A percentile compares a stretch with the other conserved stretches of the same genome.
phyloP scores from a whole-genome alignment of 2,113 vertebrate species.

The Tetrao urogallus region DNA sequence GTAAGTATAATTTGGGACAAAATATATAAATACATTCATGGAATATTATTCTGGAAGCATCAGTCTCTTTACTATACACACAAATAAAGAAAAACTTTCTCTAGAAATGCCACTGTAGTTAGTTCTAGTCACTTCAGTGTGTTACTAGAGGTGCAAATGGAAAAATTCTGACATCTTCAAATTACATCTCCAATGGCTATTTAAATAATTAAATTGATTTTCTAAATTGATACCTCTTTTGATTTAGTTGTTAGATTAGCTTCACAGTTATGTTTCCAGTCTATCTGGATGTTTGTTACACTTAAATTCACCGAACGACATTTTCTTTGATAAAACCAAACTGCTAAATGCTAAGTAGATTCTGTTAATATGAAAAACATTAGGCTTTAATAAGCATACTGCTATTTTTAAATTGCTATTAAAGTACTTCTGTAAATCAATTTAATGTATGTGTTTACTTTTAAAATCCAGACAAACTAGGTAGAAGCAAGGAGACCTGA shows the following conservation, averaged over 20 bases:
- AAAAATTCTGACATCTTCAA: constrained; percentile 1
- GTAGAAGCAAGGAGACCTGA: neutral
- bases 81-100: neutral
- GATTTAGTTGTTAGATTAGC: constrained; percentile 1
- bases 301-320: neutral
- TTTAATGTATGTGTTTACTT: neutral
- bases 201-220: constrained; percentile 45
- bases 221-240: constrained; percentile 36
- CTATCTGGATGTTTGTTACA: neutral
- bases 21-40: neutral
- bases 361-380: neutral
- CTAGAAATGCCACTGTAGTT: neutral
- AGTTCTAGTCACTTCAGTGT: neutral
- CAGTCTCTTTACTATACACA: neutral
- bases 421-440: neutral
- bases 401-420: neutral
- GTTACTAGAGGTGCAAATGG: neutral
- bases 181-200: constrained; percentile 24
- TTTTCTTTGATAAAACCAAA: neutral
- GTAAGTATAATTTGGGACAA: neutral
- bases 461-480: neutral
- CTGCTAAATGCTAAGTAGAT: neutral
- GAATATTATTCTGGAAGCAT: neutral
- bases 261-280: constrained; percentile 14
- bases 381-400: neutral